Percentiles rank a stretch among this genome's conserved stretches.
Conservation (phyloP, 2,797 vertebrate species). For the Anableps anableps region DNA sequence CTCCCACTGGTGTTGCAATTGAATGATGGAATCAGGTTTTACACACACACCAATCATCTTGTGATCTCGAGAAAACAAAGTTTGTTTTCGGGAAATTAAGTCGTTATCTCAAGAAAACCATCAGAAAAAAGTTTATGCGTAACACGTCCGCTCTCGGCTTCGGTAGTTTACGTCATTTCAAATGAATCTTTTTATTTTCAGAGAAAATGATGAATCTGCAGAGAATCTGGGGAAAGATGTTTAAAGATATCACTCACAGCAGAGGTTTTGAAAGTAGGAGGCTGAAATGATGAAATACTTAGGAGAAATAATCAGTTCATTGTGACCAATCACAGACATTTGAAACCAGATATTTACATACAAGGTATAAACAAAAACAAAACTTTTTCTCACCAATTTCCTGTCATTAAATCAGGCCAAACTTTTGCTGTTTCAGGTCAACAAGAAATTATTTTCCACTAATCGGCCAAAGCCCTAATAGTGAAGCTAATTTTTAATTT, state of each 20-base stretch:
- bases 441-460: too few species aligned
- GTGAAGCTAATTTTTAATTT: too few species aligned
- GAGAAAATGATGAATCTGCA: not conserved
- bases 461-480: too few species aligned
- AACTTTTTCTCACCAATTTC: not conserved
- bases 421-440: not conserved
- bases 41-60: too few species aligned
- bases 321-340: not conserved
- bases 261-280: not conserved
- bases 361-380: not conserved
- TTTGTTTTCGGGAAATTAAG: too few species aligned
- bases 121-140: too few species aligned
- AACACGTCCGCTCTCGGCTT: too few species aligned
- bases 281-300: not conserved
- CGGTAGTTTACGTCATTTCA: not conserved
- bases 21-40: too few species aligned
- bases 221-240: not conserved
- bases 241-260: not conserved
- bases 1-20: too few species aligned
- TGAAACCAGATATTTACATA: not conserved
- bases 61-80: too few species aligned
- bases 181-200: not conserved
- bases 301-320: not conserved
- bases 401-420: not conserved
- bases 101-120: too few species aligned